Evolutionary conservation across 37 sponge, comb jelly and placozoan genomes (phyloP).

Genomic region (Hexactinellida sp.): DNA sequence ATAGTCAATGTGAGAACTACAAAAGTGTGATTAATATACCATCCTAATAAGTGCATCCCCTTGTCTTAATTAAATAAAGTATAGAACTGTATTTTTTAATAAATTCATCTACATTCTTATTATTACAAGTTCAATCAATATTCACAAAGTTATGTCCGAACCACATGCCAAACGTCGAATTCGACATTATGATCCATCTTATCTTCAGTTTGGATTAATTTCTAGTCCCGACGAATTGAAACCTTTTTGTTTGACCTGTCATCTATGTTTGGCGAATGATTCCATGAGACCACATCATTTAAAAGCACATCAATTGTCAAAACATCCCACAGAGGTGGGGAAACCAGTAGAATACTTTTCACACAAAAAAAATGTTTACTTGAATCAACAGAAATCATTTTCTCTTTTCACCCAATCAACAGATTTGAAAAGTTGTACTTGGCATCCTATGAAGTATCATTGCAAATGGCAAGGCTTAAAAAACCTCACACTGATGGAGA

Average conservation of each 20-base stretch:
- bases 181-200: constrained; percentile 13
- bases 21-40: neutral
- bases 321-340: constrained; percentile 9
- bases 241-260: constrained; percentile 1
- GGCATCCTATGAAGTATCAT: neutral
- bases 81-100: neutral
- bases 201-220: constrained; percentile 7
- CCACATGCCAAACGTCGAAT: constrained; percentile 4
- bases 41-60: neutral
- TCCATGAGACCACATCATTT: neutral
- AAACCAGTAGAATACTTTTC: constrained; percentile 12
- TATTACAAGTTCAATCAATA: neutral
- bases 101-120: neutral
- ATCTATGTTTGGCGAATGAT: constrained; percentile 15
- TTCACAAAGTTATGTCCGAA: constrained; percentile 1
- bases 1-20: neutral
- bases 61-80: neutral
- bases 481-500: neutral
- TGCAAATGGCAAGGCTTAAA: neutral
- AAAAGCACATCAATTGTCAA: constrained; percentile 15
- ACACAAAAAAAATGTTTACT: constrained; percentile 5
- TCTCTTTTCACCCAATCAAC: neutral
- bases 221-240: constrained; percentile 1
- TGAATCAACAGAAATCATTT: neutral
- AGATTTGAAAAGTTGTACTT: neutral